Evolutionary conservation across 1,140 invertebrate species (phyloP).

Genomic region (Drosophila oshimai): DNA sequence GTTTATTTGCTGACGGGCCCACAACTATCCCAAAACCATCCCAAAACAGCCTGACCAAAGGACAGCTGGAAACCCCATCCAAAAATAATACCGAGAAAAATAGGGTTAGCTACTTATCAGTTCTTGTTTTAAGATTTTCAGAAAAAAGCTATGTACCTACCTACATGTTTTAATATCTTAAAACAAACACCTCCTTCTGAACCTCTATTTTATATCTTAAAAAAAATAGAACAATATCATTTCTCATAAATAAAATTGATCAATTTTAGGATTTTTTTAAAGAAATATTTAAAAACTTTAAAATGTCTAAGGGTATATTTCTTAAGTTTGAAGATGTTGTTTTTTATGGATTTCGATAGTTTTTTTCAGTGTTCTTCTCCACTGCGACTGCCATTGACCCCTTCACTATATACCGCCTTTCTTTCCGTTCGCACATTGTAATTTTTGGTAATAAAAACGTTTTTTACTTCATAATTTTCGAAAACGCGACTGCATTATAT

Average conservation of each 20-base stretch:
- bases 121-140: background rate
- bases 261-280: too few relatives aligned
- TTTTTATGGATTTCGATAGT: background rate
- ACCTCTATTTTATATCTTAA: too few relatives aligned
- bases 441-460: conserved; percentile 78
- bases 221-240: too few relatives aligned
- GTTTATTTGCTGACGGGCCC: conserved; percentile 73
- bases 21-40: conserved; percentile 42
- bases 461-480: conserved; percentile 65
- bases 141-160: background rate
- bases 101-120: background rate
- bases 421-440: conserved; percentile 67
- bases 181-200: too few relatives aligned
- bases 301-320: too few relatives aligned
- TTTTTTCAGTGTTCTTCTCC: background rate
- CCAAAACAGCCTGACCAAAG: conserved; percentile 13
- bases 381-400: conserved; percentile 19
- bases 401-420: conserved; percentile 32
- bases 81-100: background rate
- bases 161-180: too few relatives aligned
- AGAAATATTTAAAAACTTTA: too few relatives aligned
- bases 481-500: conserved; percentile 5
- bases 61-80: conserved; percentile 25
- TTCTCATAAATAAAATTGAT: too few relatives aligned
- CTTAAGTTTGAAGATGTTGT: too few relatives aligned